Evolutionary conservation across 2,888 invertebrate species (phyloP).

Genomic region (Idaea straminata): DNA sequence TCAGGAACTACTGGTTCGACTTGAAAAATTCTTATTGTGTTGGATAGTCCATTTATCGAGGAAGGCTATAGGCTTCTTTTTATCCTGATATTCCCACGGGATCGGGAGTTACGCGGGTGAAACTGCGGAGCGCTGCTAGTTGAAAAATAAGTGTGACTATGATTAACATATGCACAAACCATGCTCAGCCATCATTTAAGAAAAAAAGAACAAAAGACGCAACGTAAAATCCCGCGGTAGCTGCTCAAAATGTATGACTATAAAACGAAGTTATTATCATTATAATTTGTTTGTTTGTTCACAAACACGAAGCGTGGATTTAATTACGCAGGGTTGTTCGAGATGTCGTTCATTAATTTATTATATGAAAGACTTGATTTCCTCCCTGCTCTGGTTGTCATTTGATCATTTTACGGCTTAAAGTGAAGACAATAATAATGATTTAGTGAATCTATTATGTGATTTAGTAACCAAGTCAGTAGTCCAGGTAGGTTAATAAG

Average conservation of each 20-base stretch:
- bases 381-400: background rate
- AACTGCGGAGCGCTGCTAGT: too few species aligned
- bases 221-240: constrained; percentile 25
- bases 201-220: constrained; percentile 29
- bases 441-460: background rate
- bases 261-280: constrained; percentile 62
- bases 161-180: background rate
- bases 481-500: too few species aligned
- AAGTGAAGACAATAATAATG: background rate
- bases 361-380: background rate
- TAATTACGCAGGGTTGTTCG: constrained; percentile 49
- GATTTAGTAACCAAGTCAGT: background rate
- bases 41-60: too few species aligned
- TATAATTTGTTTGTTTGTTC: constrained; percentile 61
- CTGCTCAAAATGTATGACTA: constrained; percentile 42
- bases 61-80: too few species aligned
- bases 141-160: too few species aligned
- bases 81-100: too few species aligned
- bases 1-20: too few species aligned
- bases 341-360: constrained; percentile 3
- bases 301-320: constrained; percentile 53
- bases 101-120: too few species aligned
- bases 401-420: background rate
- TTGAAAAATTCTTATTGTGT: too few species aligned
- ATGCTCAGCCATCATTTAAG: background rate